Evolutionary conservation across 2,888 invertebrate species (phyloP), one percentile per base, ranked within the genome.

Genomic region (Elegia similella): DNA sequence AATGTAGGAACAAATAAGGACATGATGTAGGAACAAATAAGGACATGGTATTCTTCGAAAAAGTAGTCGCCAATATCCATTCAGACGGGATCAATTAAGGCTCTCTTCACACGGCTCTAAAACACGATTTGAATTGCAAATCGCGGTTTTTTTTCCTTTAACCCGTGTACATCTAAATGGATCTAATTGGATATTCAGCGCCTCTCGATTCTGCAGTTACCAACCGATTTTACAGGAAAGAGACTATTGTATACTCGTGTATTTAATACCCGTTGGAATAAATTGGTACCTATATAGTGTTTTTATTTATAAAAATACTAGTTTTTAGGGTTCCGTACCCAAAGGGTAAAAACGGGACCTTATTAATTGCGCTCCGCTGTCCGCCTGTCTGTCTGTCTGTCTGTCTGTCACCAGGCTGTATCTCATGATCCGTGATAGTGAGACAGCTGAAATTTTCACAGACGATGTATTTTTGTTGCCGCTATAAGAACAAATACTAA

Each of bases 101-200:
- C 64, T 68, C 81, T 73, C 75, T 86, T 81, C 81, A 81, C 60
- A 56, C 66, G 69, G 66, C 74, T 76, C 73, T 70, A 73, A 75
- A 81, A 81, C 74, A 74, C 69, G 72, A 84, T 84, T 70, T 79
- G 82, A 84, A 85, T 86, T 86, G 82, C 84, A 86, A 84, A 87
- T 82, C 72, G 69, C 10, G 67, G 71, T 70, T 69, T 79, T 82
- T n/a, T 81, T 81, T 78, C 71, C 75, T 76, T 72, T 61, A 68
- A 60, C 67, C 64, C 67, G 70, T 75, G 74, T 75, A 69, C 71
- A 68, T 73, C 66, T 74, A 75, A 77, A 80, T 76, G 74, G 73
- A 73, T 75, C 73, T 82, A 82, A 84, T 86, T 84, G 84, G 75
- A 75, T 77, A 79, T 80, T 77, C 76, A 75, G 65, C 50, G 34